Conservation (phyloP, 1,140 invertebrate genomes). For the Lepidotrigona ventralis region DNA sequence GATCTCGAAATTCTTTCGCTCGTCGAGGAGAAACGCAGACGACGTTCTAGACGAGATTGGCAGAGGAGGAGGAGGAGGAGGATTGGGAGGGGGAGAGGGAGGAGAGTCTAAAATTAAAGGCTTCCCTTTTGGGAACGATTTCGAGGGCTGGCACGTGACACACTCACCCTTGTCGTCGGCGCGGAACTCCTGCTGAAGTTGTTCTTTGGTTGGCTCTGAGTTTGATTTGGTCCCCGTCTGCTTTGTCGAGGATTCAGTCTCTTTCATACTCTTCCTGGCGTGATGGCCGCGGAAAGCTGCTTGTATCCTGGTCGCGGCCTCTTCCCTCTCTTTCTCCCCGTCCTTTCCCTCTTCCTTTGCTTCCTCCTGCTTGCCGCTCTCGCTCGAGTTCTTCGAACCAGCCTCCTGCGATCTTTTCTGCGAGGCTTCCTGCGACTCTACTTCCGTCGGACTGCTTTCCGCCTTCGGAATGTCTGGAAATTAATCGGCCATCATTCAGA, state of each 20-base stretch:
- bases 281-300: conserved; percentile 84
- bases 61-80: neutral
- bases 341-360: conserved; percentile 52
- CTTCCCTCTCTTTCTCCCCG: conserved; percentile 74
- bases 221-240: conserved; percentile 75
- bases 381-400: conserved; percentile 27
- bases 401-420: conserved; percentile 27
- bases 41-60: conserved; percentile 1
- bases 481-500: neutral
- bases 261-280: conserved; percentile 82
- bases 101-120: conserved; percentile 32
- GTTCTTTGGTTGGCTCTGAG: conserved; percentile 84
- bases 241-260: conserved; percentile 74
- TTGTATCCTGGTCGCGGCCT: conserved; percentile 86
- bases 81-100: too few species aligned
- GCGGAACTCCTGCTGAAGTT: conserved; percentile 88
- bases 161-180: conserved; percentile 87
- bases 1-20: neutral
- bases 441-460: conserved; percentile 41
- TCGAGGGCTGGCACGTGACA: conserved; percentile 18
- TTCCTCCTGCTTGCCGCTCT: conserved; percentile 13
- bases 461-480: conserved; percentile 68
- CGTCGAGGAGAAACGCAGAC: neutral
- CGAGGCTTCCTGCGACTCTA: conserved; percentile 34
- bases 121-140: conserved; percentile 18